Evolutionary conservation across 2,797 vertebrate species (phyloP).

Genomic region (Potorous gilbertii): DNA sequence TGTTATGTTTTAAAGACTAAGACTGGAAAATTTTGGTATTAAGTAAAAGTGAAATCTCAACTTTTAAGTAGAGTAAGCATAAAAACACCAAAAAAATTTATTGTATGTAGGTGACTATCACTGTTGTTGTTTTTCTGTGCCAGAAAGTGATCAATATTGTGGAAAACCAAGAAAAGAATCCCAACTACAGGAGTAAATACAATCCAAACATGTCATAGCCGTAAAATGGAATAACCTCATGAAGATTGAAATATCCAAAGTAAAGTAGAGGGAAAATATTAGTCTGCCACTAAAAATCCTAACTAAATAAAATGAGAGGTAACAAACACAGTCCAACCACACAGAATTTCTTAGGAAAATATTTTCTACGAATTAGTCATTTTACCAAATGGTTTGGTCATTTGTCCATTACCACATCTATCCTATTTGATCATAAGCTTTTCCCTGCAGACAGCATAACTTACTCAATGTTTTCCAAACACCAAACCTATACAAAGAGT

Average conservation of each 20-base stretch:
- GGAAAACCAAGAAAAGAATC: neutral
- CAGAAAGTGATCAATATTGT: conserved; percentile 19
- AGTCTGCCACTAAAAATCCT: conserved; percentile 32
- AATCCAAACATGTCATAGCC: neutral
- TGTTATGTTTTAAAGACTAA: conserved; percentile 75
- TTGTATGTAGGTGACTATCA: neutral
- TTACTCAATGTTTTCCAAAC: neutral
- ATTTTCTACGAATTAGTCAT: conserved; percentile 49
- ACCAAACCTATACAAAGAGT: neutral
- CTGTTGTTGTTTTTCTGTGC: neutral
- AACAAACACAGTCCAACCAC: conserved; percentile 20
- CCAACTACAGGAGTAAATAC: neutral
- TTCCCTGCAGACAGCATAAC: neutral
- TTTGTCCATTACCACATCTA: neutral
- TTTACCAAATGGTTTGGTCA: neutral
- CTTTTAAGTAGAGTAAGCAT: conserved; percentile 56
- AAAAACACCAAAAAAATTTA: neutral
- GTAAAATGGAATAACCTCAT: neutral
- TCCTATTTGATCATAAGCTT: neutral
- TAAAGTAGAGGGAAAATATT: neutral
- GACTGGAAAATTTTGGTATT: conserved; percentile 56
- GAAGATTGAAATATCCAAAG: neutral
- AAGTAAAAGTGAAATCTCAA: conserved; percentile 61
- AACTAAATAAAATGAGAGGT: conserved; percentile 19
- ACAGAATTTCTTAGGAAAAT: conserved; percentile 41